Evolutionary conservation across 2,113 vertebrate genomes (phyloP).

Genomic region (Bagarius yarrelli): DNA sequence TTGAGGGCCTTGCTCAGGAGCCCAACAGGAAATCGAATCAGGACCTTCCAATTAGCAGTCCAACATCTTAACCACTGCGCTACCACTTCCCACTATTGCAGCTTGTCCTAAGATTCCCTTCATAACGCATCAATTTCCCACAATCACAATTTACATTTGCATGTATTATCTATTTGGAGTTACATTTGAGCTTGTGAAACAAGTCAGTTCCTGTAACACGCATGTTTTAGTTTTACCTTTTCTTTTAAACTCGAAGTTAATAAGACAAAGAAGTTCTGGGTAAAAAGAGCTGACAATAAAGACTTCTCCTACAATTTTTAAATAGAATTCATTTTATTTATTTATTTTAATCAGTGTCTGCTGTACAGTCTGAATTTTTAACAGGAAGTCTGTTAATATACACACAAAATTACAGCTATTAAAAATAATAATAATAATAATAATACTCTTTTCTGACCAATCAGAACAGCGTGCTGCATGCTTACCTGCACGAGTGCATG

Average conservation of each 20-base stretch:
- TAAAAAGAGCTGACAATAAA: background rate
- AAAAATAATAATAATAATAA: too few species aligned
- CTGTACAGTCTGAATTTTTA: too few species aligned
- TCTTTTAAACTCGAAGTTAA: background rate
- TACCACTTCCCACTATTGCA: background rate
- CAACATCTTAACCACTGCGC: too few species aligned
- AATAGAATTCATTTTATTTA: too few species aligned
- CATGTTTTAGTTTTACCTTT: background rate
- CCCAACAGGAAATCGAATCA: too few species aligned
- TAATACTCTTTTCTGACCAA: too few species aligned
- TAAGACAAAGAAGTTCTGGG: background rate
- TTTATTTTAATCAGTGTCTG: background rate
- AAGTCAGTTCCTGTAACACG: background rate
- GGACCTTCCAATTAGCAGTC: too few species aligned
- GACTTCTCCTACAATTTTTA: background rate
- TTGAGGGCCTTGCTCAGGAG: too few species aligned
- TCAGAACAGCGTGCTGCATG: constrained; percentile 34
- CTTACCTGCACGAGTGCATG: constrained; percentile 93
- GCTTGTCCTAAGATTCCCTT: background rate
- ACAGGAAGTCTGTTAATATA: too few species aligned
- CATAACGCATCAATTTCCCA: background rate
- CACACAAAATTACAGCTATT: too few species aligned
- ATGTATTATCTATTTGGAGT: background rate
- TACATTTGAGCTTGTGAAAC: background rate
- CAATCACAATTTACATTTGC: background rate